Evolutionary conservation across 2,113 vertebrate genomes (phyloP).

Genomic region (Tiliqua scincoides): DNA sequence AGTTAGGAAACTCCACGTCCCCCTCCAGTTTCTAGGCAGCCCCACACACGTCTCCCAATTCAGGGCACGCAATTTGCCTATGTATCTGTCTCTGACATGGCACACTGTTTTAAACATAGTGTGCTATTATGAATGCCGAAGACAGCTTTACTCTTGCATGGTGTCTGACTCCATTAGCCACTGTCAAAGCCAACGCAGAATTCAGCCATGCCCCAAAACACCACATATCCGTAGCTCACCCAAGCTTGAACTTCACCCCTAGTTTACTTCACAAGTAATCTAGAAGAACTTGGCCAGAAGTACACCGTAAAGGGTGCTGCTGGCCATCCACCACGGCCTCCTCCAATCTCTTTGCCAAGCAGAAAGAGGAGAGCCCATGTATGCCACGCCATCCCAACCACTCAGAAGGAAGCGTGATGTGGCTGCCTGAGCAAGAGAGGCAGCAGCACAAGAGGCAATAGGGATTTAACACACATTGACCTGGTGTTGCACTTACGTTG

Average conservation of each 20-base stretch:
- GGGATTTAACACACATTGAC: background rate
- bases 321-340: background rate
- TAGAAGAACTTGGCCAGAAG: background rate
- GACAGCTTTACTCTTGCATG: slow-evolving; percentile 63
- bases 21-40: rapidly evolving
- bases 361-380: background rate
- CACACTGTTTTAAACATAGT: background rate
- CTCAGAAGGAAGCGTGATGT: too few relatives aligned
- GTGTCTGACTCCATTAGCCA: slow-evolving; percentile 73
- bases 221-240: background rate
- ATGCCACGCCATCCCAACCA: background rate
- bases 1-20: rapidly evolving
- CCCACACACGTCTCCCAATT: too few relatives aligned
- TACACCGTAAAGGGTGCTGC: too few relatives aligned
- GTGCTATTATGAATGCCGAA: slow-evolving; percentile 36
- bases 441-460: background rate
- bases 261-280: too few relatives aligned
- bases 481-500: slow-evolving; percentile 80
- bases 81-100: slow-evolving; percentile 53
- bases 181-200: slow-evolving; percentile 69
- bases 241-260: background rate
- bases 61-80: rapidly evolving
- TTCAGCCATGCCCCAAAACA: slow-evolving; percentile 62
- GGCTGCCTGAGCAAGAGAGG: background rate
- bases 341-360: background rate